Evolutionary conservation across 30 jellyfish, hydroid and myxozoan genomes (phyloP).

Genomic region (Aurelia sp.): DNA sequence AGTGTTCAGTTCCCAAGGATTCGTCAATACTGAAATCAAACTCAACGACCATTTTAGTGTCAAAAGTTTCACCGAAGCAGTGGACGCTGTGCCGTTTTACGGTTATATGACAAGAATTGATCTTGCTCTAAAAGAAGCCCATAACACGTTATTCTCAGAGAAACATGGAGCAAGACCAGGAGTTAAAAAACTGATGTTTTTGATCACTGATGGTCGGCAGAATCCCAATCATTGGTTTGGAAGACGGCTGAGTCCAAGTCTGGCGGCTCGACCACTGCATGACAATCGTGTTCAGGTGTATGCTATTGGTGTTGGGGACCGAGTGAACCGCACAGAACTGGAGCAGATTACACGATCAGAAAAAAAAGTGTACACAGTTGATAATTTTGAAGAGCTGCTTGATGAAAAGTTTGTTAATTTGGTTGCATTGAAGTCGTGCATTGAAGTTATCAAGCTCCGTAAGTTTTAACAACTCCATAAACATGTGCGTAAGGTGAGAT

Average conservation of each 20-base stretch:
- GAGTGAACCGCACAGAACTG: conserved; percentile 58
- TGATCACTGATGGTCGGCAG: conserved; percentile 80
- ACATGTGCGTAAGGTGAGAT: no score
- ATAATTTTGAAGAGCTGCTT: conserved; percentile 45
- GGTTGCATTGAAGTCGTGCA: conserved; percentile 52
- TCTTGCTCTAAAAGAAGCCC: conserved; percentile 57
- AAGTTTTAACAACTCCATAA: not conserved
- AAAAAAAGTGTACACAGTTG: conserved; percentile 40
- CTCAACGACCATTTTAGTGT: conserved; percentile 19
- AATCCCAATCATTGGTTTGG: conserved; percentile 42
- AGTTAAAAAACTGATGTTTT: conserved; percentile 50
- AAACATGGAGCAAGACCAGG: conserved; percentile 32
- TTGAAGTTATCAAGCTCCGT: not conserved
- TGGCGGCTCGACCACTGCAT: conserved; percentile 46
- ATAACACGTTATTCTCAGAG: conserved; percentile 38
- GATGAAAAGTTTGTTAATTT: conserved; percentile 40
- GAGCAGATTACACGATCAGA: conserved; percentile 42
- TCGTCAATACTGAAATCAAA: conserved; percentile 27
- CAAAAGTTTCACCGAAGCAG: conserved; percentile 43
- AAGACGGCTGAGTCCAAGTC: conserved; percentile 19
- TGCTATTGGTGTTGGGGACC: conserved; percentile 61
- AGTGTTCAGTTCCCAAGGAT: conserved; percentile 62
- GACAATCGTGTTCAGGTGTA: conserved; percentile 26
- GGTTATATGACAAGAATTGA: conserved; percentile 75
- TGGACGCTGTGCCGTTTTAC: conserved; percentile 44